Percentiles rank a stretch among this genome's conserved stretches.
phyloP scores from a whole-genome alignment of 2,888 invertebrate genomes.

The Apamea anceps region DNA sequence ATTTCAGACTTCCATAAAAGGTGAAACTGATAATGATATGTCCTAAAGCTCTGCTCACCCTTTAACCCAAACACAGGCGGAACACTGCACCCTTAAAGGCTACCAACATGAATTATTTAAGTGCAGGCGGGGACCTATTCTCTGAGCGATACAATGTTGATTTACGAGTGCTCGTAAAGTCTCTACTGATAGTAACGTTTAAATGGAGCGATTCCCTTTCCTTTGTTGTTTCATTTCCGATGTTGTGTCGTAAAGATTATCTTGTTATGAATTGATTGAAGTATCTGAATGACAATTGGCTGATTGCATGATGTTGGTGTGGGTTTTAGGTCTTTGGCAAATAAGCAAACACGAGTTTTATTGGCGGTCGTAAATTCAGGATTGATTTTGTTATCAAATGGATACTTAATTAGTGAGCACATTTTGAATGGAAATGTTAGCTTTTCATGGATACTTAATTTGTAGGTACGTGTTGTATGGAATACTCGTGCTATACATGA shows the following conservation, averaged over 20 bases:
- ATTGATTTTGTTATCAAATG: slow-evolving; percentile 34
- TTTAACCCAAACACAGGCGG: slow-evolving; percentile 40
- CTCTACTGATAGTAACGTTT: slow-evolving; percentile 63
- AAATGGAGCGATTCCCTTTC: slow-evolving; percentile 65
- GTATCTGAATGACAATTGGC: slow-evolving; percentile 59
- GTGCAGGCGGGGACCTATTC: slow-evolving; percentile 69
- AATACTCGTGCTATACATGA: background rate
- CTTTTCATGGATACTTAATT: slow-evolving; percentile 24
- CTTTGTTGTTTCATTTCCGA: slow-evolving; percentile 68
- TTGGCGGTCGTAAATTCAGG: slow-evolving; percentile 36
- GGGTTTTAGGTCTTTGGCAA: slow-evolving; percentile 27
- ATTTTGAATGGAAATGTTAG: slow-evolving; percentile 7
- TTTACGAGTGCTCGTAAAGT: slow-evolving; percentile 71
- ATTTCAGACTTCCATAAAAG: background rate
- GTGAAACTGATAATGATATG: background rate
- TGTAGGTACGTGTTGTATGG: background rate
- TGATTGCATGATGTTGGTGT: slow-evolving; percentile 47
- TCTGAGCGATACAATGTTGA: slow-evolving; percentile 67
- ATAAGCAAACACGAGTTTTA: slow-evolving; percentile 41
- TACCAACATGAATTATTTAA: slow-evolving; percentile 74
- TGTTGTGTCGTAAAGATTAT: slow-evolving; percentile 65
- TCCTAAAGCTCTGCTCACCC: slow-evolving; percentile 15
- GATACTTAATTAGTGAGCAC: slow-evolving; percentile 8
- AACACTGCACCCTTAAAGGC: slow-evolving; percentile 62
- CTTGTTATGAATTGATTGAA: slow-evolving; percentile 67